Conservation (phyloP, 1,140 invertebrate species). For the Sweltsa coloradensis region DNA sequence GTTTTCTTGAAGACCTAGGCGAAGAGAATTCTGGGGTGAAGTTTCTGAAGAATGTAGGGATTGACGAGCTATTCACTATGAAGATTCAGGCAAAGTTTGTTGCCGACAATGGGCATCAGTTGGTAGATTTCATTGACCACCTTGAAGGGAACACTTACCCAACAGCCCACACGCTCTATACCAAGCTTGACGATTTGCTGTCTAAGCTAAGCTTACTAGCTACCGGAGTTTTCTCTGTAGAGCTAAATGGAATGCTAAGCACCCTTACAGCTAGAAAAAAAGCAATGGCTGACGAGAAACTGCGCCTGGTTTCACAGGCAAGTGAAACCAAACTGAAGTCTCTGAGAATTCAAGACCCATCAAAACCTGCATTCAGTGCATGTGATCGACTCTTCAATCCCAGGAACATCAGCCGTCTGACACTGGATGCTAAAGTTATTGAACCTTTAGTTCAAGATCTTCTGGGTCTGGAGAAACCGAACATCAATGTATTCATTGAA, state of each 20-base stretch:
- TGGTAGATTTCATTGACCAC: conserved; percentile 1
- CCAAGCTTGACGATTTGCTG: background rate
- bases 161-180: background rate
- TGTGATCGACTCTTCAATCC: background rate
- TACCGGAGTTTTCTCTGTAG: background rate
- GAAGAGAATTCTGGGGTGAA: background rate
- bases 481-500: no score
- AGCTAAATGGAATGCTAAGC: background rate
- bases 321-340: conserved; percentile 1
- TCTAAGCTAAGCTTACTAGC: background rate
- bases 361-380: background rate
- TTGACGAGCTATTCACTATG: background rate
- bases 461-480: no score
- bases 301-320: background rate
- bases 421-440: no score
- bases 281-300: background rate
- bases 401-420: no score
- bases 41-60: background rate
- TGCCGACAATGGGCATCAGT: background rate
- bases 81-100: conserved; percentile 1
- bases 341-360: background rate
- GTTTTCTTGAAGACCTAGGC: background rate
- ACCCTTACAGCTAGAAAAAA: background rate
- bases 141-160: conserved; percentile 1
- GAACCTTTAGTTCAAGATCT: no score